phyloP scores from a whole-genome alignment of 2,113 vertebrate genomes.

The Bufo gargarizans region DNA sequence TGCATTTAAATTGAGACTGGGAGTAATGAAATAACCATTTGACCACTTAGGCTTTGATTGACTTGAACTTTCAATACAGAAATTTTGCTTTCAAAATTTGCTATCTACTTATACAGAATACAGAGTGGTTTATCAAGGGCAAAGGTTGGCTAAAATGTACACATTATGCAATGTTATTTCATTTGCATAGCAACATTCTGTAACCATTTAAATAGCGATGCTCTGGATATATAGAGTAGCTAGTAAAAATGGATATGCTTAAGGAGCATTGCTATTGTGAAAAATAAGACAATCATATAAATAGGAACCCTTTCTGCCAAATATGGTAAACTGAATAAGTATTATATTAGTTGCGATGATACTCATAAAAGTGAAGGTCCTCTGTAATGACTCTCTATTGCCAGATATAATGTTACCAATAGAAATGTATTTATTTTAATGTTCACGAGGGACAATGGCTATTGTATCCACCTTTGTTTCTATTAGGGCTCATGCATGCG shows the following conservation, averaged over 20 bases:
- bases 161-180: conserved; percentile 37
- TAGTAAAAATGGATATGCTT: background rate
- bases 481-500: background rate
- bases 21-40: conserved; percentile 46
- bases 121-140: conserved; percentile 30
- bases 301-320: background rate
- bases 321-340: background rate
- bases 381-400: background rate
- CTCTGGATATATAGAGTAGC: background rate
- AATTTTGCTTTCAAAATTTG: conserved; percentile 30
- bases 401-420: background rate
- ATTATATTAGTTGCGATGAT: background rate
- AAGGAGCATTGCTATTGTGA: background rate
- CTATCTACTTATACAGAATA: conserved; percentile 46
- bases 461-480: background rate
- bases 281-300: background rate
- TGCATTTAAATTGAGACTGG: conserved; percentile 33
- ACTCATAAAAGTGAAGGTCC: background rate
- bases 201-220: background rate
- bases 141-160: conserved; percentile 35
- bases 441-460: background rate
- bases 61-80: conserved; percentile 49
- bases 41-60: conserved; percentile 51
- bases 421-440: background rate
- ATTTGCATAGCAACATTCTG: conserved; percentile 29